Base-by-base conservation (phyloP, 1,140 invertebrate genomes). In the Hirudo medicinalis region DNA sequence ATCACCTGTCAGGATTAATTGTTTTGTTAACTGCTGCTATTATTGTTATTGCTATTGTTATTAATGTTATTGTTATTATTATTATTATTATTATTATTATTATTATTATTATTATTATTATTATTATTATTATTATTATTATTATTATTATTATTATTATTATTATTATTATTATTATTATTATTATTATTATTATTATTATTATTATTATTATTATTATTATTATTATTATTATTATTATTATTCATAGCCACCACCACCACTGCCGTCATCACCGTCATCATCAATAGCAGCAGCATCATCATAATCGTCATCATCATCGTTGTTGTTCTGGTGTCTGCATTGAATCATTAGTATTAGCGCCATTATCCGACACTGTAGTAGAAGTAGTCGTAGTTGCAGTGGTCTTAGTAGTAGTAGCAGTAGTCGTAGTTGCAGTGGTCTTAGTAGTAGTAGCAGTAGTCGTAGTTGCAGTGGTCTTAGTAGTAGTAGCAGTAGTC, bases 101-200 rank as follows among this genome's bases (percentile, higher is more conserved):
- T 25, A 57, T 57, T 57, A 57, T 57, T 25, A 57, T 57, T 25
- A 57, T 57, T 57, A n/a, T 20, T 57, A 57, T 25, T 20, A n/a
- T 3, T 57, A n/a, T 57, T 57, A 9, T 57, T 25, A 9, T 57
- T 57, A 9, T 25, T 57, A n/a, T 9, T 9, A 25, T 2, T 9
- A 57, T 9, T 9, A 25, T 57, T 9, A n/a, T 20, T 9, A 57
- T 57, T 9, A n/a, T 57, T 9, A 57, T 25, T 9, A 57, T 9
- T 3, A 57, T 57, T 25, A 57, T 4, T 57, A 57, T 57, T 20
- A n/a, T 57, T 57, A 57, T 57, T 3, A 57, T 57, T 57, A 57
- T 57, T 57, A 57, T 57, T 9, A 57, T n/a, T 25, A 57, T 57
- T 57, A 57, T 57, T 25, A 57, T 57, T 25, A 57, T 57, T 57